Base-by-base conservation (phyloP, 2,797 vertebrate genomes). In the Crocidura indochinensis region DNA sequence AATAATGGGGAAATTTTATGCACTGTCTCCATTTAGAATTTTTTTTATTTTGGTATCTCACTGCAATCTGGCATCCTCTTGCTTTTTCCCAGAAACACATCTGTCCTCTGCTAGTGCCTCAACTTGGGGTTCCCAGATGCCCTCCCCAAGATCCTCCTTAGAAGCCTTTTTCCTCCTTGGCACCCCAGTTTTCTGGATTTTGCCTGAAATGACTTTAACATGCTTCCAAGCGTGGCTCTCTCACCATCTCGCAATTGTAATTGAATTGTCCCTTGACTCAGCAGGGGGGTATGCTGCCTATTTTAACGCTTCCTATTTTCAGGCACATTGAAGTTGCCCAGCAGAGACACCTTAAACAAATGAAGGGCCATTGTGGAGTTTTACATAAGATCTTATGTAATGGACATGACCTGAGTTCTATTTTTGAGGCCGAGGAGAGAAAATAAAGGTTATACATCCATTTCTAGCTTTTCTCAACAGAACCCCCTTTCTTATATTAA, bases 161-260 rank as follows among this genome's bases (percentile, higher is more conserved):
- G 22, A 14, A 1, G 10, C 4, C 1, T 10, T 71, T 14, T 27
- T 67, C 53, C 38, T 29, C 4, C 29, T 2, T 0, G 20, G n/a
- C 56, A 22, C 29, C 20, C 31, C 10, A 72, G 5, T 6, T 24
- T 60, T 92, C 71, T 84, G 53, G 47, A 19, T 6, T n/a, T 78
- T 38, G 29, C 7, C 8, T 6, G 15, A 38, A 19, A 10, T n/a
- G 24, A 31, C 26, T 10, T 22, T 9, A 19, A 73, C 14, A 8
- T 14, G 17, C 27, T 24, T 44, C 20, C n/a, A 8, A 24, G 73
- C 27, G 0, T 2, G 19, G 10, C 5, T 44, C 24, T 27, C 24
- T 9, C 2, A 10, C 11, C 2, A 8, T 11, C 4, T 15, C 6
- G n/a, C 24, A n/a, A 1, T 49, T 0, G 0, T 53, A 6, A 1